Percentiles rank a stretch among this genome's conserved stretches.
phyloP scores from a whole-genome alignment of 2,113 vertebrate species.

The Entelurus aequoreus region DNA sequence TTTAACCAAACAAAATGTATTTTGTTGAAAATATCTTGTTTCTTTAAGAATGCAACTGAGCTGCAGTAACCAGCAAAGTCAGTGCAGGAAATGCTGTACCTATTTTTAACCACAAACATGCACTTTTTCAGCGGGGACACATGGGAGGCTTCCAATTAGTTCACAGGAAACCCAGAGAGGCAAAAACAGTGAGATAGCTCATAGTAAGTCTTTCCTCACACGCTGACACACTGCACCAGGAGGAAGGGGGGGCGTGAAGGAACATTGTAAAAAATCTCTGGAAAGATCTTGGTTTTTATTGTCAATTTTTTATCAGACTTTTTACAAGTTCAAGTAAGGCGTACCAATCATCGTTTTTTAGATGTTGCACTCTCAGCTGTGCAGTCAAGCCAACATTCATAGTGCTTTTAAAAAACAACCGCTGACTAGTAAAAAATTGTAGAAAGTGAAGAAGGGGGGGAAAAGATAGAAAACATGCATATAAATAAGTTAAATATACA shows the following conservation, averaged over 20 bases:
- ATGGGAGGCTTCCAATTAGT: constrained; percentile 71
- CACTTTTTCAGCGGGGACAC: constrained; percentile 62
- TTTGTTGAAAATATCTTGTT: constrained; percentile 3
- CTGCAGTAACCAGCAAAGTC: constrained; percentile 6
- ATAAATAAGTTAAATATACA: too few relatives aligned
- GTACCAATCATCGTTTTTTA: not conserved
- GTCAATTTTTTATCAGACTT: not conserved
- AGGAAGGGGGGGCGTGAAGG: not conserved
- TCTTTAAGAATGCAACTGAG: not conserved
- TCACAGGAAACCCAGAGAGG: constrained; percentile 68
- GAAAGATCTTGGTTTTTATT: constrained; percentile 2
- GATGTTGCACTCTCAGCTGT: too few relatives aligned
- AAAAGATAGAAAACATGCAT: too few relatives aligned
- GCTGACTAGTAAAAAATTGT: too few relatives aligned
- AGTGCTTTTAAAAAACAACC: too few relatives aligned
- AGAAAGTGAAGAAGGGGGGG: too few relatives aligned
- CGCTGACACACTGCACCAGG: constrained; percentile 37
- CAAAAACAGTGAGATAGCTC: constrained; percentile 68
- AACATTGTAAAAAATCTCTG: constrained; percentile 8
- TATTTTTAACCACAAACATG: constrained; percentile 71
- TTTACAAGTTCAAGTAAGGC: not conserved
- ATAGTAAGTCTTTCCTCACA: constrained; percentile 54
- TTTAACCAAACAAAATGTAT: not conserved
- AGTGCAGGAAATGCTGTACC: constrained; percentile 65
- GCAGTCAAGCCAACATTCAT: too few relatives aligned